These are phyloP conservation scores for Pocillopora meandrina DNA, from an alignment of 92 coral and sea anemone genomes.

Conservation along the genomic window DNA sequence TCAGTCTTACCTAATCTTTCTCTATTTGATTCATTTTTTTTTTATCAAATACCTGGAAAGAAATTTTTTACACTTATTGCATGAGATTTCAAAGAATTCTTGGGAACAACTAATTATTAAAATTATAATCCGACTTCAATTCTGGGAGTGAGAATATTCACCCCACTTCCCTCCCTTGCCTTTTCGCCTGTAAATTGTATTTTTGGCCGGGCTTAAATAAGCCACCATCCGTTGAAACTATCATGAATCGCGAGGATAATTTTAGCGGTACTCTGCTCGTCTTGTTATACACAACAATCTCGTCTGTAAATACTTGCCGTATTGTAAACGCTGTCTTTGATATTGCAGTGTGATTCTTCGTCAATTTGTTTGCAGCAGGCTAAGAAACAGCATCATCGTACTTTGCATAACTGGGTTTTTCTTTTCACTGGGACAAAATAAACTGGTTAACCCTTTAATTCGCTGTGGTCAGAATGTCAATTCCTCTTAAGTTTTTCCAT, in stretches of 20 bases:
- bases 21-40: neutral
- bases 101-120: neutral
- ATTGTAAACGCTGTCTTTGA: neutral
- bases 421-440: no score
- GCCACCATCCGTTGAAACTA: constrained; percentile 10
- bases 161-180: no score
- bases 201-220: constrained; percentile 20
- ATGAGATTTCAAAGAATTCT: neutral
- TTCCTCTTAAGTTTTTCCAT: no score
- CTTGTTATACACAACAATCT: neutral
- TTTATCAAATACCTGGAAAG: neutral
- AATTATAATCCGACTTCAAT: neutral
- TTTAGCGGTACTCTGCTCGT: constrained; percentile 8
- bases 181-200: constrained; percentile 15
- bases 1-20: neutral
- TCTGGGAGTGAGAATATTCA: neutral
- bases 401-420: no score
- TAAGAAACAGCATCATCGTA: no score
- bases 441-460: no score
- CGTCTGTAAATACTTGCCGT: constrained; percentile 16
- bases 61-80: neutral
- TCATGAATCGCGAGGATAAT: constrained; percentile 19
- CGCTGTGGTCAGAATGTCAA: no score
- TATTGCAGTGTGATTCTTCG: neutral
- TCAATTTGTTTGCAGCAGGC: neutral